phyloP scores from a whole-genome alignment of 2,113 vertebrate genomes.

The Salvelinus fontinalis region DNA sequence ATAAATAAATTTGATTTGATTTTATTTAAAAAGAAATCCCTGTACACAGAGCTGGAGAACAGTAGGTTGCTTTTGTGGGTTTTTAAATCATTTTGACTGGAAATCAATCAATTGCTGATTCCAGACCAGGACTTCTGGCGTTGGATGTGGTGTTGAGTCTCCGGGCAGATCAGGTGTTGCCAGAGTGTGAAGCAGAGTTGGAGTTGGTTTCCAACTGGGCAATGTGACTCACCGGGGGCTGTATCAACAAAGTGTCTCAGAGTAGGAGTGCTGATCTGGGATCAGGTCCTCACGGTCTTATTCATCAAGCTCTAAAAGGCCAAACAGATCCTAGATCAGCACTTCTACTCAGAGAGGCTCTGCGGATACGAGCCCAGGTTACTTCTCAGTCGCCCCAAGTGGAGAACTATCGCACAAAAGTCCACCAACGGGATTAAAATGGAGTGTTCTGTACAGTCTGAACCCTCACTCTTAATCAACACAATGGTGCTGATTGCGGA shows the following conservation, averaged over 20 bases:
- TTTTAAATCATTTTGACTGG: slow-evolving; percentile 36
- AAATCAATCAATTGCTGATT: slow-evolving; percentile 32
- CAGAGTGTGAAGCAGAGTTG: slow-evolving; percentile 37
- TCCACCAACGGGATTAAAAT: background rate
- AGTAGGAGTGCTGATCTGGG: too few species aligned
- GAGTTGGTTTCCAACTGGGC: background rate
- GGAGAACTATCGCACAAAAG: background rate
- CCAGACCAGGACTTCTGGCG: slow-evolving; percentile 13
- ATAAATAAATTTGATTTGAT: too few species aligned
- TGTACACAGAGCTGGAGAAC: slow-evolving; percentile 31
- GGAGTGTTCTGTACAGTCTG: background rate
- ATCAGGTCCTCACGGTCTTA: background rate
- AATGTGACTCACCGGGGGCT: background rate
- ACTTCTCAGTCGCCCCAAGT: background rate
- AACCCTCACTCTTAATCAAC: background rate
- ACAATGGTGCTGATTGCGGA: background rate
- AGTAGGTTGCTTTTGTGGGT: slow-evolving; percentile 36
- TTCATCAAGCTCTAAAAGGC: too few species aligned
- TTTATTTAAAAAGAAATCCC: slow-evolving; percentile 4
- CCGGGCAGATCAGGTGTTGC: background rate
- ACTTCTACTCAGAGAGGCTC: background rate
- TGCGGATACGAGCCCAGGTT: too few species aligned
- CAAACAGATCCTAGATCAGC: background rate
- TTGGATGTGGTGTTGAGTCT: slow-evolving; percentile 18
- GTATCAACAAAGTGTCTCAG: background rate